phyloP scores from a whole-genome alignment of 2,888 invertebrate genomes.

The Bellardia bayeri region DNA sequence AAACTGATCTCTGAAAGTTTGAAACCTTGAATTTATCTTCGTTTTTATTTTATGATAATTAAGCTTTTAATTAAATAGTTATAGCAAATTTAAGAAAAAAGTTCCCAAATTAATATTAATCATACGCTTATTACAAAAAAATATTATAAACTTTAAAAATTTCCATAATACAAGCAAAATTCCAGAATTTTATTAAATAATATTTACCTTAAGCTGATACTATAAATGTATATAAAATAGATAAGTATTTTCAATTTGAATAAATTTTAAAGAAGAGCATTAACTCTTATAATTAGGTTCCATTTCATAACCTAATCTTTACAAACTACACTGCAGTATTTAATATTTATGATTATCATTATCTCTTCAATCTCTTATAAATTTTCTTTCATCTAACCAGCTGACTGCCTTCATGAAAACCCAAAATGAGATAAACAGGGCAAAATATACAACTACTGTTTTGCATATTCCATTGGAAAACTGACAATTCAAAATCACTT shows the following conservation, averaged over 20 bases:
- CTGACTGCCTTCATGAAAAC: background rate
- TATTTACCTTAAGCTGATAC: no score
- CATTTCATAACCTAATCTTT: background rate
- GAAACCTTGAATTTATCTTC: background rate
- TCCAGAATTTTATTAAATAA: no score
- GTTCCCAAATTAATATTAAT: constrained; percentile 6
- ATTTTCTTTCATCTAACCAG: background rate
- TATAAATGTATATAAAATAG: background rate
- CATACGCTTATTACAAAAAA: background rate
- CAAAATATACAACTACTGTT: background rate
- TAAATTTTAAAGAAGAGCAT: no score
- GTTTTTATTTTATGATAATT: background rate
- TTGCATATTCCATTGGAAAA: constrained; percentile 9
- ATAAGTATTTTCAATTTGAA: background rate
- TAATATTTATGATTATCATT: background rate
- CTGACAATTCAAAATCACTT: constrained; percentile 48
- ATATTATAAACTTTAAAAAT: background rate
- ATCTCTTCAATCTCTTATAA: background rate
- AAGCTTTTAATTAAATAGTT: background rate
- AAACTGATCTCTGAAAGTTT: background rate
- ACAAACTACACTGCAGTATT: constrained; percentile 27
- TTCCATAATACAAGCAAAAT: no score
- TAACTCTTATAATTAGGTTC: no score
- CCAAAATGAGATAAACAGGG: constrained; percentile 13
- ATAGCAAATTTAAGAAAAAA: background rate